A percentile compares a stretch with the other conserved stretches of the same genome.
These are phyloP conservation scores for Sinella curviseta DNA, from an alignment of 1,140 invertebrate species.

Conservation along the genomic window DNA sequence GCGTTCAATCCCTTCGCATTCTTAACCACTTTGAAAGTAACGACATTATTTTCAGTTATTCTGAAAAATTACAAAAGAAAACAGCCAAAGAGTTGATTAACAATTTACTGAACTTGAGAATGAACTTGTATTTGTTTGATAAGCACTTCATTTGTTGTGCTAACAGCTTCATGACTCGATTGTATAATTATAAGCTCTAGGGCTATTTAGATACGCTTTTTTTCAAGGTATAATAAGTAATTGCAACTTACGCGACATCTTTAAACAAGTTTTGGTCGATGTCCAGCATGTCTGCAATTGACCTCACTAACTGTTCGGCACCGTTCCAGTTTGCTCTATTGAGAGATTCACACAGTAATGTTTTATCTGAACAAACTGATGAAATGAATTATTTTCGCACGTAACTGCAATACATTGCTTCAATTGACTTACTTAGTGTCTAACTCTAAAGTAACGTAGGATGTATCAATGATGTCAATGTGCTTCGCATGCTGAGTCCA, in stretches of 20 bases:
- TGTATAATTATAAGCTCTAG: neutral
- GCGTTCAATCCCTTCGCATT: conserved; percentile 70
- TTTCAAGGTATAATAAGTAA: too few relatives aligned
- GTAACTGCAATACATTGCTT: neutral
- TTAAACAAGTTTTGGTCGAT: conserved; percentile 61
- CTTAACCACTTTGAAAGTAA: conserved; percentile 77
- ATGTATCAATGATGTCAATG: conserved; percentile 42
- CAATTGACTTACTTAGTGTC: neutral
- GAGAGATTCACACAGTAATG: conserved; percentile 42
- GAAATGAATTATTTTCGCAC: conserved; percentile 12
- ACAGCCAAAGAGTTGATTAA: neutral
- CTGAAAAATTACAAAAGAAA: neutral
- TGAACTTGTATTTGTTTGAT: conserved; percentile 30
- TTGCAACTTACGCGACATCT: conserved; percentile 57
- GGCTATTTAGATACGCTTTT: neutral
- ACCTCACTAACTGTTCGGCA: conserved; percentile 61
- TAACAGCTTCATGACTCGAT: too few relatives aligned
- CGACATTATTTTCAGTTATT: conserved; percentile 61
- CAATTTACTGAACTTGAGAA: conserved; percentile 39
- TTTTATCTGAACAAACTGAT: conserved; percentile 27
- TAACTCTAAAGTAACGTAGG: conserved; percentile 32
- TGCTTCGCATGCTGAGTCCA: conserved; percentile 3
- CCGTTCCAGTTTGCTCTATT: conserved; percentile 60
- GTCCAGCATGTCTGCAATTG: conserved; percentile 64
- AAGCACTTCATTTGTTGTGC: too few relatives aligned